phyloP scores from a whole-genome alignment of 1,140 invertebrate genomes.

The Leptinotarsa undecemlineata region DNA sequence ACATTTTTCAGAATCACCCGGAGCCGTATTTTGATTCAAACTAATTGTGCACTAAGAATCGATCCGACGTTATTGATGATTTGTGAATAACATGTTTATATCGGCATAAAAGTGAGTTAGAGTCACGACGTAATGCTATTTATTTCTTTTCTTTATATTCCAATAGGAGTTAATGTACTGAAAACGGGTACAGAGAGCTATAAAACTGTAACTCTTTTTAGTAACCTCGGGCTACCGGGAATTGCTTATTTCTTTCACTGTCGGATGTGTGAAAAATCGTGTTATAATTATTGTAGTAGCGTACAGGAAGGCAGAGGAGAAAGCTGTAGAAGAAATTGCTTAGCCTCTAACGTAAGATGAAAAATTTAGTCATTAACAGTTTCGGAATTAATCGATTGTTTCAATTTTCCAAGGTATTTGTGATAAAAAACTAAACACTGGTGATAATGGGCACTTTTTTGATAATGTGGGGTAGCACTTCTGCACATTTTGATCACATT shows the following conservation, averaged over 20 bases:
- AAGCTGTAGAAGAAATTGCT: too few relatives aligned
- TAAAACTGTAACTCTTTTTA: conserved; percentile 12
- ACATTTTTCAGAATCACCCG: conserved; percentile 5
- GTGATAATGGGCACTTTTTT: too few relatives aligned
- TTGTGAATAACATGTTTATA: conserved; percentile 26
- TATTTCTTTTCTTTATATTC: conserved; percentile 15
- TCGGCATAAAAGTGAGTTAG: conserved; percentile 18
- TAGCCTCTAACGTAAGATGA: too few relatives aligned
- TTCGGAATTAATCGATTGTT: too few relatives aligned
- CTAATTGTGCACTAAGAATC: conserved; percentile 16
- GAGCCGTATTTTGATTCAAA: conserved; percentile 9
- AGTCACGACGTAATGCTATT: conserved; percentile 23
- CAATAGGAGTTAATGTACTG: conserved; percentile 18
- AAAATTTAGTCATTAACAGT: too few relatives aligned
- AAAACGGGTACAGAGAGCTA: conserved; percentile 3
- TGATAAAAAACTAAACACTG: too few relatives aligned
- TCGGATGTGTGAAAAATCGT: background rate
- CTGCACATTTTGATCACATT: too few relatives aligned
- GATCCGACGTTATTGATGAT: conserved; percentile 18
- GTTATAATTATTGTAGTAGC: background rate
- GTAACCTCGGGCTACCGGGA: conserved; percentile 4
- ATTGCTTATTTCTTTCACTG: conserved; percentile 1
- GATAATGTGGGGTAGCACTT: too few relatives aligned
- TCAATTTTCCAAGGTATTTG: too few relatives aligned
- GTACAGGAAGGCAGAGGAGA: background rate